Evolutionary conservation across 1,140 invertebrate species (phyloP), one percentile per base, ranked within the genome.

Genomic region (Apis florea): DNA sequence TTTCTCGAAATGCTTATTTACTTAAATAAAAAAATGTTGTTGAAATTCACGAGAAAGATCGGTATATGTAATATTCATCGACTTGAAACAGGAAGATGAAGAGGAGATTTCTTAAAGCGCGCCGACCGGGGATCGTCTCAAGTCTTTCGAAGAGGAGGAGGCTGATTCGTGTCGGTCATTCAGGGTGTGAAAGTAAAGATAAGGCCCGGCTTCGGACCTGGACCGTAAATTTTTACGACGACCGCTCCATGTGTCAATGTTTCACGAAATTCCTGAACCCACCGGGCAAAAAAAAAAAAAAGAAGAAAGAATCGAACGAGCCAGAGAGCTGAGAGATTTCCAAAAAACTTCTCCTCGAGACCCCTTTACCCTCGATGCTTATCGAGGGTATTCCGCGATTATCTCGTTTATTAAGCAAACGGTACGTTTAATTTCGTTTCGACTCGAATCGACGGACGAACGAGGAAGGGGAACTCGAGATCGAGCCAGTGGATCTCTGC

Each of bases 151-250:
- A 24, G 21, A 74, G 67, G n/a, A 69, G 63, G 40, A 58, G 74
- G 47, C 66, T 68, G 86, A 87, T 77, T 88, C 83, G 83, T 85
- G 86, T 85, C 80, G 86, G 85, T 88, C 83, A 85, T 88, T 88
- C 85, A 61, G 85, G 83, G 83, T 87, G 86, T 87, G 86, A 88
- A 88, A 87, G 83, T 80, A 82, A 85, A 87, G 86, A 88, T 88
- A 88, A 88, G 83, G 49, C 67, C 64, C 64, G 83, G 66, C 63
- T 61, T 54, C 58, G 54, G 56, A 61, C 61, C 51, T 61, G 58
- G 66, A 67, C 68, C 83, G 86, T 88, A 88, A 88, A 88, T 88
- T 88, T 85, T 88, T 87, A 87, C 85, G 85, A 85, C 86, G 77
- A 83, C 73, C 75, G 79, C 77, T 69, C 74, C 49, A 40, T 40